Conservation (phyloP, 2,113 vertebrate species). For the Romanogobio albipinnatus region DNA sequence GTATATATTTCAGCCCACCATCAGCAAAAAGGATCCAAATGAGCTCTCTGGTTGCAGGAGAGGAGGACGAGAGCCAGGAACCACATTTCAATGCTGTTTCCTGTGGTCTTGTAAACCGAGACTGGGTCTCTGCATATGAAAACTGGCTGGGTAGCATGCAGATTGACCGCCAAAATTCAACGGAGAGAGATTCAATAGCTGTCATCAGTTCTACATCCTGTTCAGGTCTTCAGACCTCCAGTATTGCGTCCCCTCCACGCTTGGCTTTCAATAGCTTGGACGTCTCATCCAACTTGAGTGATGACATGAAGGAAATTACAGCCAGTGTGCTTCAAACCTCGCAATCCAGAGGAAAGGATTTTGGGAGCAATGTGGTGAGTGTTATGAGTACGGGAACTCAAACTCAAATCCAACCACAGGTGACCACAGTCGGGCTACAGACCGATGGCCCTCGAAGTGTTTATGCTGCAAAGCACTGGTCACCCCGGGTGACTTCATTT, state of each 20-base stretch:
- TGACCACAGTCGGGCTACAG: constrained; percentile 87
- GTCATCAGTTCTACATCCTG: constrained; percentile 55
- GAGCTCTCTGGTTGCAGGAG: constrained; percentile 60
- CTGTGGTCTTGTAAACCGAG: constrained; percentile 31
- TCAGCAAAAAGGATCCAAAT: constrained; percentile 79
- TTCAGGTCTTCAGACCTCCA: constrained; percentile 71
- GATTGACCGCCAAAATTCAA: constrained; percentile 75
- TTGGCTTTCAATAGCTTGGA: constrained; percentile 77
- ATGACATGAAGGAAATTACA: constrained; percentile 97
- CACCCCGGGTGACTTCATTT: constrained; percentile 80
- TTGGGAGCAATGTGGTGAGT: constrained; percentile 79
- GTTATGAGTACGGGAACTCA: constrained; percentile 83
- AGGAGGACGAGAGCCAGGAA: constrained; percentile 19
- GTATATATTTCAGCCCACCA: constrained; percentile 94
- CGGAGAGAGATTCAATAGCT: constrained; percentile 65
- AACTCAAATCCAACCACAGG: constrained; percentile 77
- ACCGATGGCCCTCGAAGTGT: constrained; percentile 78
- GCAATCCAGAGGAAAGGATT: constrained; percentile 73
- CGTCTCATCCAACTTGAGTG: constrained; percentile 90
- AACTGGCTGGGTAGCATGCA: constrained; percentile 82
- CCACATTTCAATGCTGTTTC: background rate
- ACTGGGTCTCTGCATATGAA: constrained; percentile 68
- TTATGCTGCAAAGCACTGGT: constrained; percentile 79
- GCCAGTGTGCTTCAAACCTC: constrained; percentile 82
- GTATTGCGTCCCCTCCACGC: constrained; percentile 65